Evolutionary conservation across 2,888 invertebrate species (phyloP).

Genomic region (Hemithea aestivaria): DNA sequence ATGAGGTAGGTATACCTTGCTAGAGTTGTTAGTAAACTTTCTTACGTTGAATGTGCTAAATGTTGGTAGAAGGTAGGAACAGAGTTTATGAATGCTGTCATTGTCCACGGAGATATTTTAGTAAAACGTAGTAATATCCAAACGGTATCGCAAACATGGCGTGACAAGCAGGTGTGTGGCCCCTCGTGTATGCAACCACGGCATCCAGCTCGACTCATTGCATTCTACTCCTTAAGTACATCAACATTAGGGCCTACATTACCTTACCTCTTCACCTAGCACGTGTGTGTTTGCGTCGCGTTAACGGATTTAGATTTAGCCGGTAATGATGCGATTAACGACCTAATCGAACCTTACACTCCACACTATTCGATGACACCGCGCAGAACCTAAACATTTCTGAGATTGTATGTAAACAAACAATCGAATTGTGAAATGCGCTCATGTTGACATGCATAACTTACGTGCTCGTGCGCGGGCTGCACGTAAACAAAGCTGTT

Average conservation of each 20-base stretch:
- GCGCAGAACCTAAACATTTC: constrained; percentile 20
- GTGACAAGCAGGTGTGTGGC: constrained; percentile 60
- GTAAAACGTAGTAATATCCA: neutral
- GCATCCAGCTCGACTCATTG: constrained; percentile 17
- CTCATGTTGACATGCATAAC: constrained; percentile 64
- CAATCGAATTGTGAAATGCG: constrained; percentile 58
- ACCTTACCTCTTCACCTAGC: constrained; percentile 19
- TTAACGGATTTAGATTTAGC: constrained; percentile 52
- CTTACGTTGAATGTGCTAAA: no score
- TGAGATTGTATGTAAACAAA: constrained; percentile 50
- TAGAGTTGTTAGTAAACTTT: no score
- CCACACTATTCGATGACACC: constrained; percentile 12
- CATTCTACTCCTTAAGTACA: constrained; percentile 18
- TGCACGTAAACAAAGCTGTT: constrained; percentile 58
- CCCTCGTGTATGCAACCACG: constrained; percentile 37
- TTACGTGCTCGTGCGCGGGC: constrained; percentile 55
- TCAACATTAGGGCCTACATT: constrained; percentile 33
- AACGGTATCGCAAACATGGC: constrained; percentile 39
- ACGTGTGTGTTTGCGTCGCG: constrained; percentile 36
- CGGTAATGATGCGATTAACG: constrained; percentile 43
- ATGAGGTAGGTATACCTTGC: no score
- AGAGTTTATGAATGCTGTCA: no score
- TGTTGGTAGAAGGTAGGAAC: no score
- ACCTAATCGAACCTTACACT: constrained; percentile 32
- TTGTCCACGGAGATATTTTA: no score